These are phyloP conservation scores for Drosophila sechellia DNA, from an alignment of 1,140 invertebrate species.

Conservation along the genomic window DNA sequence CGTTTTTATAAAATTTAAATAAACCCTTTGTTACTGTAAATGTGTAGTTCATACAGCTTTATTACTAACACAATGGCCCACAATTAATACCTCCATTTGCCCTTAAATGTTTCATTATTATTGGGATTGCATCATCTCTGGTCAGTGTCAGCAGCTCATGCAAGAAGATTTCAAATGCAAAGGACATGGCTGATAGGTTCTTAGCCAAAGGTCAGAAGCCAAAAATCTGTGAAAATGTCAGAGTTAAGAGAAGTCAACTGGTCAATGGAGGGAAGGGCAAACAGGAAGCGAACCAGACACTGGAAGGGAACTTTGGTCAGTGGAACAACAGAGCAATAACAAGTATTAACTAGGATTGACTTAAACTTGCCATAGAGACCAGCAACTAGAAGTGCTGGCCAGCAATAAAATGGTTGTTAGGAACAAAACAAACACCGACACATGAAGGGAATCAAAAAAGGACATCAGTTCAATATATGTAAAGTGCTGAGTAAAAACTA, in stretches of 20 bases:
- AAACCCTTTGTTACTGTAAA: too few species aligned
- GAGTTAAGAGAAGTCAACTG: conserved; percentile 62
- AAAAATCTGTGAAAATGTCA: conserved; percentile 64
- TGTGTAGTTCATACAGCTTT: too few species aligned
- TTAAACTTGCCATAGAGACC: conserved; percentile 23
- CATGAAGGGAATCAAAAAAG: conserved; percentile 1
- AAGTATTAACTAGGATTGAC: conserved; percentile 52
- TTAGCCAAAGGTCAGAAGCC: conserved; percentile 36
- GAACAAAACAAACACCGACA: conserved; percentile 29
- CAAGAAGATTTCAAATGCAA: conserved; percentile 55
- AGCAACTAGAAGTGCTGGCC: conserved; percentile 4
- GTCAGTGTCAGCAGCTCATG: conserved; percentile 18
- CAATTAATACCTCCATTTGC: too few species aligned
- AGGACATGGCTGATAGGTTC: conserved; percentile 40
- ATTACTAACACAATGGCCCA: too few species aligned
- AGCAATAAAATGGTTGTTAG: conserved; percentile 53
- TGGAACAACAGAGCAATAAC: conserved; percentile 48
- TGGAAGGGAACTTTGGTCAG: conserved; percentile 10
- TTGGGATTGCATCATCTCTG: conserved; percentile 36
- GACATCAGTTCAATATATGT: conserved; percentile 15
- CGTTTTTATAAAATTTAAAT: too few species aligned
- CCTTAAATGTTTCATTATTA: background rate
- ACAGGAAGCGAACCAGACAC: conserved; percentile 19
- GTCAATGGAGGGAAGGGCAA: conserved; percentile 16
- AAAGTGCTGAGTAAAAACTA: conserved; percentile 30